Conservation (phyloP, 1,140 invertebrate genomes). For the Thrips palmi region DNA sequence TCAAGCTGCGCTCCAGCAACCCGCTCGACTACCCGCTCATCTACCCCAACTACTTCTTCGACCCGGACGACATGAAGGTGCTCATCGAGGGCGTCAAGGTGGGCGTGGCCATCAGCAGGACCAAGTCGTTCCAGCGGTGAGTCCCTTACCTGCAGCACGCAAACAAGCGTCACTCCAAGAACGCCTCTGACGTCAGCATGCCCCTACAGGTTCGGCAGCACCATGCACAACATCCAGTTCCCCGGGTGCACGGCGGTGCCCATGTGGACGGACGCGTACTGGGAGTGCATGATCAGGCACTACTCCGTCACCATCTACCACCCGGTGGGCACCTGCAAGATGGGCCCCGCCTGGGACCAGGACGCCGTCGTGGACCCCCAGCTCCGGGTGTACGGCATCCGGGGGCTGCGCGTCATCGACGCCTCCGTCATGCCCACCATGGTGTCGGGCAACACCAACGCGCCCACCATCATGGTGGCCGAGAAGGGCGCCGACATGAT, state of each 20-base stretch:
- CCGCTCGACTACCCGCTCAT: slow-evolving; percentile 83
- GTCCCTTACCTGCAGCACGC: no score
- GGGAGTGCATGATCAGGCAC: slow-evolving; percentile 65
- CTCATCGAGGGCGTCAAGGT: slow-evolving; percentile 72
- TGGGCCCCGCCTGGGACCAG: slow-evolving; percentile 71
- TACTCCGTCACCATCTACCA: slow-evolving; percentile 72
- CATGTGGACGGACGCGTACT: slow-evolving; percentile 50
- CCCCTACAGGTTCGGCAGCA: slow-evolving; percentile 34
- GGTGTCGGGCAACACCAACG: slow-evolving; percentile 69
- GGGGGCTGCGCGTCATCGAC: slow-evolving; percentile 64
- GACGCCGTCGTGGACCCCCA: slow-evolving; percentile 75
- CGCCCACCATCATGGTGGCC: slow-evolving; percentile 66
- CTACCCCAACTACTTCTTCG: slow-evolving; percentile 76
- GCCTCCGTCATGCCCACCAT: slow-evolving; percentile 70
- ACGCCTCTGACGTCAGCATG: neutral
- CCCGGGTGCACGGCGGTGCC: slow-evolving; percentile 47
- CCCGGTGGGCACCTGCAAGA: slow-evolving; percentile 78
- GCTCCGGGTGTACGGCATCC: slow-evolving; percentile 57
- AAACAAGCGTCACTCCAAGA: no score
- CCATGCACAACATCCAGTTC: slow-evolving; percentile 42
- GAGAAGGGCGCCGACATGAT: slow-evolving; percentile 70
- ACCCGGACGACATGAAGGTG: slow-evolving; percentile 58
- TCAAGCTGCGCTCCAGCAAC: slow-evolving; percentile 60
- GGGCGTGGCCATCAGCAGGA: slow-evolving; percentile 49
- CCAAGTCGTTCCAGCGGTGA: slow-evolving; percentile 40